Base-by-base conservation (phyloP, 1,140 invertebrate species). In the Vanessa tameamea region DNA sequence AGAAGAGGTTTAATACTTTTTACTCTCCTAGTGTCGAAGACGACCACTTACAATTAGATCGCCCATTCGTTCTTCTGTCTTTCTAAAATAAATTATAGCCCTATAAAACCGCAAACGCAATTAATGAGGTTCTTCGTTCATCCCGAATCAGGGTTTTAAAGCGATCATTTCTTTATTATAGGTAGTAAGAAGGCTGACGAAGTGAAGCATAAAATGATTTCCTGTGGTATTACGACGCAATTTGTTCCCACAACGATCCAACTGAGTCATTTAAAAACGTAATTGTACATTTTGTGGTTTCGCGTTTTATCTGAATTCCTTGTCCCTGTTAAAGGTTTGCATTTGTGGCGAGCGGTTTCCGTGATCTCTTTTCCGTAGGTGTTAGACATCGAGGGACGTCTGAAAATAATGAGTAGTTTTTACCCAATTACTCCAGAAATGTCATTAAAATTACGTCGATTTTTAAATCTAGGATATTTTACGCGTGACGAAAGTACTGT, bases 121-220 rank as follows among this genome's bases (percentile, higher is more conserved):
- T 13, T 61, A 61, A 37, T 15, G 9, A 61, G 12, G 26, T 20
- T 55, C 55, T 12, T 61, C 26, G 26, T 37, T 61, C 57, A n/a
- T 37, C 13, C 57, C 23, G 57, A 61, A 37, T 61, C 31, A 31
- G 26, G 23, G 31, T 61, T 61, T 61, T 15, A 61, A 57, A 57
- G 20, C n/a, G 13, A 7, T 65, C 20, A 53, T 43, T 55, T 66
- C 50, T 50, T 23, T 59, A 65, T 72, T 61, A 61, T 55, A 59
- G 23, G 55, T 23, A 50, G 48, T 75, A 47, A 47, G 51, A 53
- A 53, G 16, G 23, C 59, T 37, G 61, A 73, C 73, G 61, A 69
- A 73, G 59, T 82, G 85, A 81, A 81, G 83, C 85, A 82, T 85
- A 82, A 87, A 87, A 87, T 87, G 73, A 79, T 80, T 88, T 87